Base-by-base conservation (phyloP, 1,140 invertebrate genomes). In the Chrysoperla carnea region DNA sequence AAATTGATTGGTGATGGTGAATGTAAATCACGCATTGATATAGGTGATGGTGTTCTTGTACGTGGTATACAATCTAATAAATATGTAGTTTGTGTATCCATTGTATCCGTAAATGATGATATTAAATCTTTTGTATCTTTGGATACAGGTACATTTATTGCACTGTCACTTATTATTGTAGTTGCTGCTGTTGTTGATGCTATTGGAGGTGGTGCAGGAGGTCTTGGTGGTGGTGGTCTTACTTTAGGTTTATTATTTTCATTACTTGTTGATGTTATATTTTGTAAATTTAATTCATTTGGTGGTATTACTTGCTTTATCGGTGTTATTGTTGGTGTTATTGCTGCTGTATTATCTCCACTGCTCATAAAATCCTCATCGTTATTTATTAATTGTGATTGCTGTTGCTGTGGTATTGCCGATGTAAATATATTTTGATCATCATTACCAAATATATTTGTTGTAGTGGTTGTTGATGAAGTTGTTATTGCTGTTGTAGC, bases 1-100 rank as follows among this genome's bases (percentile, higher is more conserved):
- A 81, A 60, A 59, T 83, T 78, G 7, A 72, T 23, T 1, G 84
- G 84, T 48, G 81, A 85, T 1, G 84, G 83, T 1, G 84, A 84
- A 55, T 84, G 81, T 13, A 81, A 64, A 49, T 81, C 78, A 36
- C 77, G 61, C 63, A 84, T 81, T 9, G 82, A 75, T 1, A 84
- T 81, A 1, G 84, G 83, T 59, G 81, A 85, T 0, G 83, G 84
- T 1, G 81, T 83, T 46, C 82, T 70, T 1, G 84, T 87, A 7
- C 78, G 80, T 46, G 83, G 79, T 36, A 89, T 72, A 37, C 84
- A 75, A 47, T 87, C 81, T 33, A 89, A 54, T 37, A 91, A 63
- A 57, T 85, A 78, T 13, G 82, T 81, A 42, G 84, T 88, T 1
- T 84, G 84, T 23, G 85, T 82, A 55, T 90, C 84, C 80, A 91